A percentile compares a stretch with the other conserved stretches of the same genome.
Evolutionary conservation across 2,797 vertebrate species (phyloP).

Genomic region (Neopelma chrysocephalum): DNA sequence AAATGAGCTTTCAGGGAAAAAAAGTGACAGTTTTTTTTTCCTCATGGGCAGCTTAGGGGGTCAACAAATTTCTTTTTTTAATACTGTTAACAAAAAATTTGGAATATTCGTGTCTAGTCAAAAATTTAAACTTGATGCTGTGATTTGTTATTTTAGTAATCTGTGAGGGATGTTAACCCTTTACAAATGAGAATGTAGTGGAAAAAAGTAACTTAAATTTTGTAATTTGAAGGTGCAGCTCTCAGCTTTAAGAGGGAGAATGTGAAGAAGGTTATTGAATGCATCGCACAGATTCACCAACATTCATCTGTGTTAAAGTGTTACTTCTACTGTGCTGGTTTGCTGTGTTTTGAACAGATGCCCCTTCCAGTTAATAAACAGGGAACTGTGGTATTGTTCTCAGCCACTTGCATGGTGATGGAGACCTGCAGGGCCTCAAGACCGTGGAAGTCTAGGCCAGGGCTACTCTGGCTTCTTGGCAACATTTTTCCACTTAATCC

Average conservation of each 20-base stretch:
- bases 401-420: accelerated
- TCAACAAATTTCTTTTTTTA: not conserved
- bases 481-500: not conserved
- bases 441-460: not conserved
- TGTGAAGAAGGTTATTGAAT: not conserved
- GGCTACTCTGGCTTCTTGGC: not conserved
- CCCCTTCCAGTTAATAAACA: not conserved
- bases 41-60: accelerated
- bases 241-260: not conserved
- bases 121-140: not conserved
- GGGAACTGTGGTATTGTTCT: accelerated
- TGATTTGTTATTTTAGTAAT: not conserved
- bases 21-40: not conserved
- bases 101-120: not conserved
- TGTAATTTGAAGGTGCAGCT: not conserved
- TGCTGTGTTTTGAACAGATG: not conserved
- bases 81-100: not conserved
- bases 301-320: accelerated
- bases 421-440: not conserved
- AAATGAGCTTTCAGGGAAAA: accelerated
- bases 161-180: not conserved
- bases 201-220: not conserved
- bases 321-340: not conserved
- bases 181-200: not conserved
- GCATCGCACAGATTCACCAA: not conserved